phyloP scores from a whole-genome alignment of 2,113 vertebrate genomes.

The Gopherus evgoodei region DNA sequence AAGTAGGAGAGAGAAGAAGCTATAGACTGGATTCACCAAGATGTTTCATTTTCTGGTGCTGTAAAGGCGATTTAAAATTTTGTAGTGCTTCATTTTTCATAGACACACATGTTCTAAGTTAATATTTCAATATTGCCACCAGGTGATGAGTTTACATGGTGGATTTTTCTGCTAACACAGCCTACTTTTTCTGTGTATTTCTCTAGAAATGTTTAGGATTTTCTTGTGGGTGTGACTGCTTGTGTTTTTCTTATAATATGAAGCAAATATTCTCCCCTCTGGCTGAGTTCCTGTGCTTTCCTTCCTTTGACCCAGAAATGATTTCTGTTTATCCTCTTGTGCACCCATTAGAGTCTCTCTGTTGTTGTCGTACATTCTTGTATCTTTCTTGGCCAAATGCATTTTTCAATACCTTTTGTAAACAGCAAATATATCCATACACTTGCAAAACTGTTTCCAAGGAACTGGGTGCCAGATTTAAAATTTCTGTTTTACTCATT shows the following conservation, averaged over 20 bases:
- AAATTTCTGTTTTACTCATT: background rate
- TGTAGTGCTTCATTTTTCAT: background rate
- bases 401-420: background rate
- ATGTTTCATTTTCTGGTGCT: background rate
- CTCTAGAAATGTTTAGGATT: background rate
- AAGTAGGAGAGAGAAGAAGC: background rate
- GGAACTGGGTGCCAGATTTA: background rate
- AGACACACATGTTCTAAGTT: background rate
- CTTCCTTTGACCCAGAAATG: background rate
- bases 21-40: background rate
- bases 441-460: background rate
- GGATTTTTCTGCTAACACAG: background rate
- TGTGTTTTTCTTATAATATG: background rate
- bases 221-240: background rate
- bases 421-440: background rate
- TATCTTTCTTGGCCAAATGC: background rate
- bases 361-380: background rate
- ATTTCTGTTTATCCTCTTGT: background rate
- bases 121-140: background rate
- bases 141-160: background rate
- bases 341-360: background rate
- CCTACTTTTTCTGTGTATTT: background rate
- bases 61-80: background rate
- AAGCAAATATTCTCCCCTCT: background rate
- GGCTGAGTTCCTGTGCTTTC: background rate